Evolutionary conservation across 2,888 invertebrate species (phyloP).

Genomic region (Epicampocera succincta): DNA sequence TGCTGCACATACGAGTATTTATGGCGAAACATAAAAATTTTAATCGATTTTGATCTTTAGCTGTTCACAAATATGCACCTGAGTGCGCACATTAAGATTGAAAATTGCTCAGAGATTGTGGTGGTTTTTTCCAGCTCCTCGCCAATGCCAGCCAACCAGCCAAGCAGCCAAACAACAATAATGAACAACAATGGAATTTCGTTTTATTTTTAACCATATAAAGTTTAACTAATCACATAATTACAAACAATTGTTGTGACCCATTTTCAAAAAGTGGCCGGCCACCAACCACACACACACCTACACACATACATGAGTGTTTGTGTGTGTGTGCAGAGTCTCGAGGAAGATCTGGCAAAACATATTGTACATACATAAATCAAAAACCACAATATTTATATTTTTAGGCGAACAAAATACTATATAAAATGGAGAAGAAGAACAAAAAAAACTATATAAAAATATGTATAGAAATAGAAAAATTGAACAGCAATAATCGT

Average conservation of each 20-base stretch:
- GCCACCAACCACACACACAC: neutral
- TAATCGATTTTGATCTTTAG: conserved; percentile 46
- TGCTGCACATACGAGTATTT: conserved; percentile 18
- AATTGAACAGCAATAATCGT: conserved; percentile 20
- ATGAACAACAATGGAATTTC: conserved; percentile 56
- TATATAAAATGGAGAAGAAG: conserved; percentile 4
- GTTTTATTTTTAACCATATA: conserved; percentile 61
- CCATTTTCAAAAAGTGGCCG: conserved; percentile 57
- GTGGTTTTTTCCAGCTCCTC: neutral
- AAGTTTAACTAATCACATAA: conserved; percentile 69
- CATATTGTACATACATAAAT: no score
- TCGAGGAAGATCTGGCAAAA: conserved; percentile 51
- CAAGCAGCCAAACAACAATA: neutral
- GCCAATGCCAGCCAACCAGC: conserved; percentile 2
- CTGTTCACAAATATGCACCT: conserved; percentile 12
- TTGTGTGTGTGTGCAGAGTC: conserved; percentile 1
- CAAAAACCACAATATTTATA: conserved; percentile 61
- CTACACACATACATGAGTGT: neutral
- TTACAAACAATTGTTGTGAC: conserved; percentile 67
- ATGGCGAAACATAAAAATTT: conserved; percentile 14
- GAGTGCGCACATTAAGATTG: neutral
- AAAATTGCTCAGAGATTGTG: conserved; percentile 28
- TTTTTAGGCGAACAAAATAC: conserved; percentile 19
- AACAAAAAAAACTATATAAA: neutral
- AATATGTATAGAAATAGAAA: neutral